phyloP scores from a whole-genome alignment of 2,797 vertebrate species.

The Sciurus vulgaris region DNA sequence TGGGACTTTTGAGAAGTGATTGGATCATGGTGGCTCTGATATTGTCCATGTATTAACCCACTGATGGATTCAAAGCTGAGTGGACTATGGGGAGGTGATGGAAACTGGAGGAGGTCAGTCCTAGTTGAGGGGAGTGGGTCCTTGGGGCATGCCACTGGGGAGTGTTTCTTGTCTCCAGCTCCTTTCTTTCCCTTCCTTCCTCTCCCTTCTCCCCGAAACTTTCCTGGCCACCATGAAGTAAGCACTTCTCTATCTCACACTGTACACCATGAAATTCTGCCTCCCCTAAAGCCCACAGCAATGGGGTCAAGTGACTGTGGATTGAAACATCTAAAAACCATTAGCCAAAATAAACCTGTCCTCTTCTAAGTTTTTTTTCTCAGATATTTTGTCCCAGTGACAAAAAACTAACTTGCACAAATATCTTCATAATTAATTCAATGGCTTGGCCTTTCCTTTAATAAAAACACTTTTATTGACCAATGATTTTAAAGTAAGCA shows the following conservation, averaged over 20 bases:
- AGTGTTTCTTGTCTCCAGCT: background rate
- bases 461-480: conserved; percentile 17
- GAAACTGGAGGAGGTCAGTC: background rate
- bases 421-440: conserved; percentile 36
- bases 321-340: background rate
- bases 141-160: background rate
- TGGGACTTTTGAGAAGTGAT: background rate
- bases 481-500: conserved; percentile 13
- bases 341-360: background rate
- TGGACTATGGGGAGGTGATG: background rate
- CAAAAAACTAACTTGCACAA: too few species aligned
- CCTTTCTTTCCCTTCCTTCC: too few species aligned
- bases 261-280: background rate
- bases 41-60: background rate
- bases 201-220: too few species aligned
- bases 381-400: too few species aligned
- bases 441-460: background rate
- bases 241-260: too few species aligned
- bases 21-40: background rate
- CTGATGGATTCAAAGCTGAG: background rate
- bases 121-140: background rate
- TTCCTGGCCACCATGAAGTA: too few species aligned
- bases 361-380: too few species aligned
- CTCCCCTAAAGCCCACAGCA: background rate
- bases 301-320: background rate